Conservation (phyloP, 1,140 invertebrate species). For the Rhynchophorus ferrugineus region DNA sequence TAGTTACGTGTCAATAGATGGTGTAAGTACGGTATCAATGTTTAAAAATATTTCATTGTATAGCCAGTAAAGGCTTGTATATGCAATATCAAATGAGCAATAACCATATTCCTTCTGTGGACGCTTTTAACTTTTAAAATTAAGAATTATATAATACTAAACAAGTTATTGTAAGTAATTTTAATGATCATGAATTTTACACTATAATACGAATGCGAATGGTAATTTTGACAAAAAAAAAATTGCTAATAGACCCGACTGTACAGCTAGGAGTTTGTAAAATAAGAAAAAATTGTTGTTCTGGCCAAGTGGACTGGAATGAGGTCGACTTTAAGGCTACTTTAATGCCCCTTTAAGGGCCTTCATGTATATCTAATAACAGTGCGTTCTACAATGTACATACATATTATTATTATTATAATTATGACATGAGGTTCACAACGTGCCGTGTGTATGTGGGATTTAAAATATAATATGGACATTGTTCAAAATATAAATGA, state of each 20-base stretch:
- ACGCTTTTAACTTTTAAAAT: constrained; percentile 44
- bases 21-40: constrained; percentile 14
- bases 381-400: constrained; percentile 61
- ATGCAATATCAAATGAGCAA: constrained; percentile 46
- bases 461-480: constrained; percentile 78
- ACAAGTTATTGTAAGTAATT: constrained; percentile 42
- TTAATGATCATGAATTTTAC: constrained; percentile 43
- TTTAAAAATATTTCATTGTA: constrained; percentile 25
- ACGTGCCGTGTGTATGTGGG: constrained; percentile 79
- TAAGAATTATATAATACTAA: constrained; percentile 39
- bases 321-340: constrained; percentile 18
- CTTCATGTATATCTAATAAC: constrained; percentile 54
- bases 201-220: constrained; percentile 41
- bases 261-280: constrained; percentile 46
- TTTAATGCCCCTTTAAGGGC: constrained; percentile 26
- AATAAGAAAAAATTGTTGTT: constrained; percentile 40
- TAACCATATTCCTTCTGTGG: constrained; percentile 47
- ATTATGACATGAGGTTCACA: constrained; percentile 67
- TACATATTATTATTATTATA: constrained; percentile 47
- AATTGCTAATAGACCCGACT: constrained; percentile 37
- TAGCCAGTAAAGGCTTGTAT: constrained; percentile 41
- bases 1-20: not conserved
- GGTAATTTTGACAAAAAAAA: constrained; percentile 30
- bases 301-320: constrained; percentile 29
- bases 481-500: constrained; percentile 59